These are phyloP conservation scores for Sebastes matsubarae DNA, from an alignment of 2,797 vertebrate species.

Conservation along the genomic window DNA sequence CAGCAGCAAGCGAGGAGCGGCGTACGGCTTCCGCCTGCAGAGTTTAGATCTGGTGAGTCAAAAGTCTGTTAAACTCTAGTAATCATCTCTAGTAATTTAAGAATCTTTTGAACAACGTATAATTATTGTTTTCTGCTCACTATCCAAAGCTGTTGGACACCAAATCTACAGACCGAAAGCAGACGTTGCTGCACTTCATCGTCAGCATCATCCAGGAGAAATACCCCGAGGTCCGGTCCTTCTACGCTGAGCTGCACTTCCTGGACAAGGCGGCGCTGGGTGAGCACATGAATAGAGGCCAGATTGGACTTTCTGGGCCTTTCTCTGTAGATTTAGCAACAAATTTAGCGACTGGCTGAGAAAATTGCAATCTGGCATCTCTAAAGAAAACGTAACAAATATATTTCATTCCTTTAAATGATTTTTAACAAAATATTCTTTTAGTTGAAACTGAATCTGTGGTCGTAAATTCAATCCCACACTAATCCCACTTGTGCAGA, in stretches of 20 bases:
- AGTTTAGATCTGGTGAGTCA: conserved; percentile 90
- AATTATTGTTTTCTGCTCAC: background rate
- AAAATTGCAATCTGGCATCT: too few species aligned
- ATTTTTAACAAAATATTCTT: background rate
- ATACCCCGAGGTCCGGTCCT: conserved; percentile 86
- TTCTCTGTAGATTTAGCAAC: too few species aligned
- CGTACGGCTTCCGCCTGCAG: conserved; percentile 94
- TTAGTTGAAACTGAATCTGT: background rate
- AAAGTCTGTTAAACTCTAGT: background rate
- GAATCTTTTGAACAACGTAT: background rate
- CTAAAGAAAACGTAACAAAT: background rate
- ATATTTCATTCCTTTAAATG: background rate
- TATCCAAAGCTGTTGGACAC: conserved; percentile 88
- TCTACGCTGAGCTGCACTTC: conserved; percentile 90
- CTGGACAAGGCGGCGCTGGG: conserved; percentile 93
- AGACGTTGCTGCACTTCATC: conserved; percentile 93
- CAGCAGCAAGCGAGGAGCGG: conserved; percentile 91
- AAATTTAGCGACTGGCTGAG: too few species aligned
- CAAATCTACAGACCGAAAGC: conserved; percentile 93
- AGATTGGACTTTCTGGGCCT: too few species aligned
- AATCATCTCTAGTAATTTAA: too few species aligned
- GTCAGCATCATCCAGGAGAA: conserved; percentile 88
- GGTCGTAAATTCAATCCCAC: background rate
- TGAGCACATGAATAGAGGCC: conserved; percentile 41
- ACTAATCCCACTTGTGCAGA: background rate